These are phyloP conservation scores for Apogon hyalosoma DNA, from an alignment of 2,797 vertebrate genomes.

Conservation along the genomic window DNA sequence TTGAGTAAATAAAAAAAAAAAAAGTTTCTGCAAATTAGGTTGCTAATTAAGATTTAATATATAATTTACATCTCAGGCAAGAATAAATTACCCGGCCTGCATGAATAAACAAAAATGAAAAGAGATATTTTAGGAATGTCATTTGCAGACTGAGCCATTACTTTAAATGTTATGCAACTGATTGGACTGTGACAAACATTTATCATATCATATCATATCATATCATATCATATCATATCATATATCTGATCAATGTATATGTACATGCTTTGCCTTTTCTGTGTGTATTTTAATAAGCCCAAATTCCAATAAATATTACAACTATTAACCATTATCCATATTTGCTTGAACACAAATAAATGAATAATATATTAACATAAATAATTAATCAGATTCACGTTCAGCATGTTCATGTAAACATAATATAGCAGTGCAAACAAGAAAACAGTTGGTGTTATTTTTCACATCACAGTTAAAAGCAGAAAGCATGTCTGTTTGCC, in stretches of 20 bases:
- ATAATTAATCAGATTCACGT: not conserved
- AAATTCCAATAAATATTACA: not conserved
- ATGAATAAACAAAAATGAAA: slow-evolving; percentile 16
- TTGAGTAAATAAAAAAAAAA: slow-evolving; percentile 4
- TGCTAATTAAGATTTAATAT: not conserved
- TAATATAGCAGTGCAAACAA: not conserved
- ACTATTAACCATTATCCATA: not conserved
- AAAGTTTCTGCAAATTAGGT: slow-evolving; percentile 2
- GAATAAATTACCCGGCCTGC: slow-evolving; percentile 4
- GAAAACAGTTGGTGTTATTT: not conserved
- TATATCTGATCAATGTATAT: slow-evolving; percentile 1
- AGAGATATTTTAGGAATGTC: slow-evolving; percentile 22
- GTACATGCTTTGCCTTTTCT: not conserved
- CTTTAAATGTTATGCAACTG: slow-evolving; percentile 15
- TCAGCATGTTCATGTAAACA: not conserved
- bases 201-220: slow-evolving; percentile 1
- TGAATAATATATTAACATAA: not conserved
- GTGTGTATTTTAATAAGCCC: not conserved
- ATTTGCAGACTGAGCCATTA: not conserved
- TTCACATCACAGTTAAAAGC: not conserved
- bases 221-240: too few species aligned
- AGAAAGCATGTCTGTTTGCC: not conserved
- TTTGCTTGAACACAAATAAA: not conserved
- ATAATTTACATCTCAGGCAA: slow-evolving; percentile 4
- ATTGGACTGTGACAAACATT: slow-evolving; percentile 9